Conservation (phyloP, 2,797 vertebrate species). For the Enteromius unitaeniatus region DNA sequence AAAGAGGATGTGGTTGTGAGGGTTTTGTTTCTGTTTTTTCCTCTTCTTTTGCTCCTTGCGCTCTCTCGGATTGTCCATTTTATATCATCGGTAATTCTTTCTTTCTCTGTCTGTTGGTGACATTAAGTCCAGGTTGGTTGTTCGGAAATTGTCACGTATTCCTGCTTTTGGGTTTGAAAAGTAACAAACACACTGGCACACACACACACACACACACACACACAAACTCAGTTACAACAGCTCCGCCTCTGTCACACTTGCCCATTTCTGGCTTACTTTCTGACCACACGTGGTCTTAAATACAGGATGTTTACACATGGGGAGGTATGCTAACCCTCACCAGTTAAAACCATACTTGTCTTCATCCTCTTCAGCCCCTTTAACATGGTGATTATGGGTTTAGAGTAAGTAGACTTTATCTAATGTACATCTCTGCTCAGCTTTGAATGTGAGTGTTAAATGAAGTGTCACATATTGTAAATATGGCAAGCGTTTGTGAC, state of each 20-base stretch:
- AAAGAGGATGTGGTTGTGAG: conserved; percentile 55
- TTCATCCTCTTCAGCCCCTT: conserved; percentile 30
- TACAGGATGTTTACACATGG: conserved; percentile 53
- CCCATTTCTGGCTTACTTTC: conserved; percentile 45
- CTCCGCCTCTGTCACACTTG: conserved; percentile 7
- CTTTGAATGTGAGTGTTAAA: conserved; percentile 11
- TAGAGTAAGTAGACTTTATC: conserved; percentile 36
- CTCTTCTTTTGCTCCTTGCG: conserved; percentile 4
- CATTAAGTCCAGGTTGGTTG: conserved; percentile 15
- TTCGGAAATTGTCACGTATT: conserved; percentile 3
- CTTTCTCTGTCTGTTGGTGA: conserved; percentile 19
- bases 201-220: background rate
- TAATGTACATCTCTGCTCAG: conserved; percentile 26
- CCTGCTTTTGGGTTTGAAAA: conserved; percentile 10
- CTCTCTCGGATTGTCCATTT: conserved; percentile 17
- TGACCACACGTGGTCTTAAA: conserved; percentile 54
- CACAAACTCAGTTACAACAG: conserved; percentile 36
- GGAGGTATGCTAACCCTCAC: conserved; percentile 52
- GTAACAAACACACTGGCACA: background rate
- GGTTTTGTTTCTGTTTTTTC: conserved; percentile 21
- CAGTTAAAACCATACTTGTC: conserved; percentile 54
- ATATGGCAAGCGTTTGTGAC: background rate
- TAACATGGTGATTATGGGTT: conserved; percentile 44
- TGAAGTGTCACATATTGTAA: background rate
- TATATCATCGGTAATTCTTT: conserved; percentile 4